Conservation (phyloP, 2,888 invertebrate species). For the Lasioglossum marginatum region DNA sequence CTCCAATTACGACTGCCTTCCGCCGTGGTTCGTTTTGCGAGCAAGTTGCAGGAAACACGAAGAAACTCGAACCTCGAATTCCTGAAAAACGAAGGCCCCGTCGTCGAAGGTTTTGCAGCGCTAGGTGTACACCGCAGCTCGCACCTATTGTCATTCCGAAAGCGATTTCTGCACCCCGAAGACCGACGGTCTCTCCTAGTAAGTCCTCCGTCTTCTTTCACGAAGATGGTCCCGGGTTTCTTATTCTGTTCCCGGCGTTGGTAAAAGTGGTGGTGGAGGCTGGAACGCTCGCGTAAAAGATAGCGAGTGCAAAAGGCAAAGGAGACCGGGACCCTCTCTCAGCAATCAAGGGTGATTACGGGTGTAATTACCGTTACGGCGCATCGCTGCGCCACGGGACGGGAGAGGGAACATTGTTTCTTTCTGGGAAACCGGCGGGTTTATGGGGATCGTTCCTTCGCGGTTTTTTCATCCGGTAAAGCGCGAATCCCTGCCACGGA, state of each 20-base stretch:
- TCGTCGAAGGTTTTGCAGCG: not conserved
- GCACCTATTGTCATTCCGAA: conserved; percentile 8
- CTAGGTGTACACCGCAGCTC: not conserved
- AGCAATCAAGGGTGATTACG: conserved; percentile 78
- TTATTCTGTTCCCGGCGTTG: conserved; percentile 3
- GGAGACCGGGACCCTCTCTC: conserved; percentile 53
- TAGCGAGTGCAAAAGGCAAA: conserved; percentile 53
- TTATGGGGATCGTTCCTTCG: conserved; percentile 71
- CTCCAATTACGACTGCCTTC: not conserved
- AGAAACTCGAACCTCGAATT: not conserved
- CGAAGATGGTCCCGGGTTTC: conserved; percentile 25
- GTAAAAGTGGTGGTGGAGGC: conserved; percentile 12
- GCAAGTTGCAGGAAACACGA: not conserved
- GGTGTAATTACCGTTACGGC: conserved; percentile 79
- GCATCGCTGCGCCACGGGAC: conserved; percentile 71
- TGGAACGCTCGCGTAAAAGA: conserved; percentile 44
- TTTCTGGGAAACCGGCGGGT: conserved; percentile 78
- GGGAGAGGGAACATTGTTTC: conserved; percentile 74
- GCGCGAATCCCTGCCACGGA: conserved; percentile 36
- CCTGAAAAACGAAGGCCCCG: not conserved
- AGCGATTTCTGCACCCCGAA: not conserved
- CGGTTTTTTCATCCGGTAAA: conserved; percentile 60
- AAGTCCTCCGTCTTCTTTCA: not conserved
- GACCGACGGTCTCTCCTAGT: not conserved
- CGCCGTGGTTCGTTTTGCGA: not conserved